Percentiles rank a stretch among this genome's conserved stretches.
phyloP scores from a whole-genome alignment of 2,113 vertebrate genomes.

The Hiodon alosoides region DNA sequence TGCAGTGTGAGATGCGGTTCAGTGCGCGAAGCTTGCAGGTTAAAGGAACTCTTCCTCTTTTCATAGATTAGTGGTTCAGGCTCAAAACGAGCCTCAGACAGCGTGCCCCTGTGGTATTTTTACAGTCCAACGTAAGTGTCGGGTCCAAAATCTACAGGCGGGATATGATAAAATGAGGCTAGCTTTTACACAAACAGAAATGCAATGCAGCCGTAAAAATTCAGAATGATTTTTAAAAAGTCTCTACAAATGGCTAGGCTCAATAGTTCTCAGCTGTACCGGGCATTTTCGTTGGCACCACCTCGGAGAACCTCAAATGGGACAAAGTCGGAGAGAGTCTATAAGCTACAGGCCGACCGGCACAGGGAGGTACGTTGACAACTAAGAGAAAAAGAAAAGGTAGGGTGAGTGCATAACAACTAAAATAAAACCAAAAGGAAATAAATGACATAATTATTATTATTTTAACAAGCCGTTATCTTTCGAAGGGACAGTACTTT shows the following conservation, averaged over 20 bases:
- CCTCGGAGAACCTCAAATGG: conserved; percentile 40
- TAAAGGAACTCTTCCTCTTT: too few species aligned
- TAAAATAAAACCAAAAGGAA: conserved; percentile 18
- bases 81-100: too few species aligned
- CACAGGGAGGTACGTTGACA: conserved; percentile 32
- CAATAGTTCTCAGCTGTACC: conserved; percentile 49
- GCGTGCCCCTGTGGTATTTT: too few species aligned
- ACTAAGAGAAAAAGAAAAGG: conserved; percentile 38
- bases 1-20: too few species aligned
- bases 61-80: too few species aligned
- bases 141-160: too few species aligned
- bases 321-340: conserved; percentile 48
- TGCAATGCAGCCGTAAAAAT: conserved; percentile 30
- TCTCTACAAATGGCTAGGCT: not conserved
- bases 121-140: too few species aligned
- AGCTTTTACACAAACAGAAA: conserved; percentile 13
- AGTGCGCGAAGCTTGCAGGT: too few species aligned
- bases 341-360: conserved; percentile 41
- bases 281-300: conserved; percentile 41
- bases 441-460: not conserved
- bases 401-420: conserved; percentile 30
- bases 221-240: too few species aligned
- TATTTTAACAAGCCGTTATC: too few species aligned
- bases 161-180: not conserved
- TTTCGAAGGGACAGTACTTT: too few species aligned